Conservation (phyloP, 2,797 vertebrate genomes). For the Heteromormyrus szaboi region DNA sequence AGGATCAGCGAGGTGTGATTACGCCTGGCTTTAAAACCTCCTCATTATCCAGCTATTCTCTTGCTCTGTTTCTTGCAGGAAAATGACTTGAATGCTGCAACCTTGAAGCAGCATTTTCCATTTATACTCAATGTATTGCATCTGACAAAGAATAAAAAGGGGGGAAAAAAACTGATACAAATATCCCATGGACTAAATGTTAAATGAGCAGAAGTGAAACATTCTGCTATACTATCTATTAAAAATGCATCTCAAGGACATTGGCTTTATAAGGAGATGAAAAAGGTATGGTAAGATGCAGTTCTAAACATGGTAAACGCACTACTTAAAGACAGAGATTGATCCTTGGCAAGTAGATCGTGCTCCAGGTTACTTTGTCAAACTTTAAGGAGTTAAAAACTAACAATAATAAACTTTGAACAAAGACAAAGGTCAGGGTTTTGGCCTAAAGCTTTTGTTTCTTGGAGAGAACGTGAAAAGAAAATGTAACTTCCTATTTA, state of each 20-base stretch:
- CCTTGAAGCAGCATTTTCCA: slow-evolving; percentile 18
- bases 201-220: slow-evolving; percentile 19
- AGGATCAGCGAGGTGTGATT: slow-evolving; percentile 15
- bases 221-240: not conserved
- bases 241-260: slow-evolving; percentile 18
- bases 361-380: not conserved
- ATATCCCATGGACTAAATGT: slow-evolving; percentile 9
- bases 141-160: not conserved
- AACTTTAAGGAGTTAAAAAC: not conserved
- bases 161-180: not conserved
- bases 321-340: not conserved
- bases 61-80: slow-evolving; percentile 15
- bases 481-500: not conserved
- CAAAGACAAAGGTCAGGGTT: not conserved
- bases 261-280: not conserved
- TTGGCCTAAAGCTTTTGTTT: not conserved
- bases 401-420: not conserved
- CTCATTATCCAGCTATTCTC: slow-evolving; percentile 12
- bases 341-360: not conserved
- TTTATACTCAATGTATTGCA: slow-evolving; percentile 19
- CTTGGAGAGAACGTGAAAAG: not conserved
- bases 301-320: not conserved
- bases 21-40: slow-evolving; percentile 6
- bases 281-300: not conserved
- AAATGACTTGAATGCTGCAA: not conserved